phyloP scores from a whole-genome alignment of 2,888 invertebrate species.

The Phalera bucephala region DNA sequence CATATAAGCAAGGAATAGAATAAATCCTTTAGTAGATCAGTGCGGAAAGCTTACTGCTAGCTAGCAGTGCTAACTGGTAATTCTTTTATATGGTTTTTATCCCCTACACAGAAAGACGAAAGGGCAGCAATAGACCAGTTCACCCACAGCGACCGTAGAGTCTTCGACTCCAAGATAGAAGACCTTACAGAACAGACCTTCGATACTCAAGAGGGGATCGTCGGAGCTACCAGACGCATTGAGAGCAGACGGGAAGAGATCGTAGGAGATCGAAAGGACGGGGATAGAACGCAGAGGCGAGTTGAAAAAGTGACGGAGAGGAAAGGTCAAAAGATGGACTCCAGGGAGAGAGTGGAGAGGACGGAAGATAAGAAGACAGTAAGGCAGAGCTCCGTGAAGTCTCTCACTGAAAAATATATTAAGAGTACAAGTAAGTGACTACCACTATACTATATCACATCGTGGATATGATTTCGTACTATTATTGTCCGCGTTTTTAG shows the following conservation, averaged over 20 bases:
- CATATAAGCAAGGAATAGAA: no score
- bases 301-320: slow-evolving; percentile 36
- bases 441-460: not conserved
- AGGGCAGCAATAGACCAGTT: slow-evolving; percentile 69
- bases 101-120: slow-evolving; percentile 59
- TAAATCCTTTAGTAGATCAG: no score
- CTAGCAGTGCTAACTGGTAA: no score
- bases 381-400: slow-evolving; percentile 89
- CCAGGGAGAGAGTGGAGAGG: slow-evolving; percentile 36
- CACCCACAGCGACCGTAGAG: slow-evolving; percentile 62
- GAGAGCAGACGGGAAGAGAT: slow-evolving; percentile 17
- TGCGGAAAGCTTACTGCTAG: no score
- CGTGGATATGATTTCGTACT: not conserved
- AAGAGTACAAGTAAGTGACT: slow-evolving; percentile 83
- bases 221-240: slow-evolving; percentile 14
- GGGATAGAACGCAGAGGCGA: slow-evolving; percentile 22
- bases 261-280: slow-evolving; percentile 7
- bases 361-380: slow-evolving; percentile 74
- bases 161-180: slow-evolving; percentile 42
- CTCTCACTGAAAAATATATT: slow-evolving; percentile 90
- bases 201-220: slow-evolving; percentile 14
- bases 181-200: slow-evolving; percentile 28
- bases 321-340: slow-evolving; percentile 41
- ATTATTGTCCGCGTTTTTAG: no score
- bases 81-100: no score